phyloP scores from a whole-genome alignment of 2,888 invertebrate genomes.

The Lithophane socia region DNA sequence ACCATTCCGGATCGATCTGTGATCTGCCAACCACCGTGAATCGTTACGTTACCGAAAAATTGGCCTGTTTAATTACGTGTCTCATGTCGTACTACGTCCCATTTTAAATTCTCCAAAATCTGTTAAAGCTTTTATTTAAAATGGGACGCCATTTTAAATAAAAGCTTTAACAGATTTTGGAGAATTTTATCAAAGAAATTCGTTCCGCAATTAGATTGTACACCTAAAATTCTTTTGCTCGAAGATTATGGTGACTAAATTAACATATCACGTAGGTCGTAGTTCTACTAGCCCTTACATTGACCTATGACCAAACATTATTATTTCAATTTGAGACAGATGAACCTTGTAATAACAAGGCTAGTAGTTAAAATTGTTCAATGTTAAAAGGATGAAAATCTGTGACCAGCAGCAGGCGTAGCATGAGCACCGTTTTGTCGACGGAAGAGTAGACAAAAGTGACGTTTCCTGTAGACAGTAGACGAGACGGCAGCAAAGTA shows the following conservation, averaged over 20 bases:
- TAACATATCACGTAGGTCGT: conserved; percentile 10
- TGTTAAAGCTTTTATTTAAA: too few species aligned
- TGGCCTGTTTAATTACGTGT: conserved; percentile 21
- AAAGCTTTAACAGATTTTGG: not conserved
- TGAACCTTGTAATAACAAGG: conserved; percentile 4
- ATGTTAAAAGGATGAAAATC: conserved; percentile 12
- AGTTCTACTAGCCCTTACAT: conserved; percentile 48
- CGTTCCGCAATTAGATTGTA: not conserved
- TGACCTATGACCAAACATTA: conserved; percentile 35
- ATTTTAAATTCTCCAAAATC: too few species aligned
- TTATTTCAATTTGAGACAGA: conserved; percentile 14
- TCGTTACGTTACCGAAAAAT: conserved; percentile 30
- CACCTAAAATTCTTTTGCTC: conserved; percentile 4
- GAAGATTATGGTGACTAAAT: conserved; percentile 13
- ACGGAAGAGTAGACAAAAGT: too few species aligned
- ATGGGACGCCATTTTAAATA: not conserved
- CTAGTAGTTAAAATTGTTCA: not conserved
- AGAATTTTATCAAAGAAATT: not conserved
- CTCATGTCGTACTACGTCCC: not conserved
- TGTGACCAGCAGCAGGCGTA: not conserved
- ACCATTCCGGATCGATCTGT: conserved; percentile 39
- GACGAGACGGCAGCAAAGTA: too few species aligned
- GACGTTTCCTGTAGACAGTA: too few species aligned
- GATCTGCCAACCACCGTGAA: conserved; percentile 15
- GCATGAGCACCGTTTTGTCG: too few species aligned